Evolutionary conservation across 2,797 vertebrate genomes (phyloP).

Genomic region (Microctenopoma stevenorrisi): DNA sequence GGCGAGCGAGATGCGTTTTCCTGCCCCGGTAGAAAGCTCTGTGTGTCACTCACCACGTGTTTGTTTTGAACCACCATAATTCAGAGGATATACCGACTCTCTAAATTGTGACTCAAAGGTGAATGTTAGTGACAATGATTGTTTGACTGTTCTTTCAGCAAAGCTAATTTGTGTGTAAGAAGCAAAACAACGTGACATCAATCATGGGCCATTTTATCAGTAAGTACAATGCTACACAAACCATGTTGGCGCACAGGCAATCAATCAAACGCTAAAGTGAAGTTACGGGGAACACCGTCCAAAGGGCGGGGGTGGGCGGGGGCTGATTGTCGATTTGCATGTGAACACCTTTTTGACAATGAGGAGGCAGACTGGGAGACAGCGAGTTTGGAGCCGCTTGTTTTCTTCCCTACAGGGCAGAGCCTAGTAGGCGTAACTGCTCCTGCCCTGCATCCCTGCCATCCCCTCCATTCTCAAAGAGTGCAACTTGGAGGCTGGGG

Average conservation of each 20-base stretch:
- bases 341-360: conserved; percentile 75
- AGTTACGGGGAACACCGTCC: conserved; percentile 33
- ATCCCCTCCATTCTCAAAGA: conserved; percentile 27
- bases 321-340: conserved; percentile 75
- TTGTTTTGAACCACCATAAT: conserved; percentile 52
- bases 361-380: conserved; percentile 75
- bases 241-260: conserved; percentile 41
- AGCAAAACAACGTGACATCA: conserved; percentile 52
- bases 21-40: conserved; percentile 23
- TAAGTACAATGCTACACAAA: conserved; percentile 41
- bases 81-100: conserved; percentile 20
- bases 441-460: conserved; percentile 18
- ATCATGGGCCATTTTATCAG: conserved; percentile 50
- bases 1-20: conserved; percentile 54
- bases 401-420: conserved; percentile 69
- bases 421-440: conserved; percentile 51
- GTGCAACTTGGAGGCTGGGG: conserved; percentile 8
- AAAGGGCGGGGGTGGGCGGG: conserved; percentile 24
- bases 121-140: conserved; percentile 43
- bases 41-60: conserved; percentile 41
- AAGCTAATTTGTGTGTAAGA: conserved; percentile 42
- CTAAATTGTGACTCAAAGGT: conserved; percentile 31
- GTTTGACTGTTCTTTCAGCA: conserved; percentile 54
- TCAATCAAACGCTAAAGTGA: conserved; percentile 61
- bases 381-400: conserved; percentile 66